Conservation (phyloP, 2,797 vertebrate species). For the Clamator glandarius region DNA sequence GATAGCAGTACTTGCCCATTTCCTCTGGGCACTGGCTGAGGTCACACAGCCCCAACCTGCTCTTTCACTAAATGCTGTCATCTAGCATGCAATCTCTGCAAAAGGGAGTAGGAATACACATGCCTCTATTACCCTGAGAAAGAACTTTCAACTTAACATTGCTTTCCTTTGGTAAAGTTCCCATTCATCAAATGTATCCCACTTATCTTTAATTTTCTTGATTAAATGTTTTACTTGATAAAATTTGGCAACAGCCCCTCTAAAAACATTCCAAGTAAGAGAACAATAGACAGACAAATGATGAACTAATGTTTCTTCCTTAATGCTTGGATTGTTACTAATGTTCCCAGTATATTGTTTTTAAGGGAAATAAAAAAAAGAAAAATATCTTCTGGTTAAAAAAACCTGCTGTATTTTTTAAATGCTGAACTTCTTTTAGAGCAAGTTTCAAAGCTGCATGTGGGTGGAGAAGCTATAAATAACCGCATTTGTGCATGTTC, state of each 20-base stretch:
- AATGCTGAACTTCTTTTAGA: conserved; percentile 24
- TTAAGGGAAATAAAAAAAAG: neutral
- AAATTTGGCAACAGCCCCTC: conserved; percentile 46
- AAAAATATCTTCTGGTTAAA: neutral
- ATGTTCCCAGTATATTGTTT: conserved; percentile 43
- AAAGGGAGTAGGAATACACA: neutral
- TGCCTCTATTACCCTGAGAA: neutral
- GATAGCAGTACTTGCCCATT: neutral
- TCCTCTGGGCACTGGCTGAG: neutral
- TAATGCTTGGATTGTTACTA: conserved; percentile 7
- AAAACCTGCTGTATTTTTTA: neutral
- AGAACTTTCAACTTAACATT: neutral
- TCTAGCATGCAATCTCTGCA: neutral
- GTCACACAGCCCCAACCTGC: neutral
- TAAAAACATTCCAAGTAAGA: conserved; percentile 59
- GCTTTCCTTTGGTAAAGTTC: conserved; percentile 25
- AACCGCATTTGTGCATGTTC: conserved; percentile 47
- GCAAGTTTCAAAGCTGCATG: conserved; percentile 32
- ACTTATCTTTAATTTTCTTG: conserved; percentile 42
- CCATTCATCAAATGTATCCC: conserved; percentile 34
- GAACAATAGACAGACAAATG: conserved; percentile 59
- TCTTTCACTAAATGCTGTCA: neutral
- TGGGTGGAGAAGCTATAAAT: conserved; percentile 64
- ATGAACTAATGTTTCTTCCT: conserved; percentile 58
- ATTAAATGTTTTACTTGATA: conserved; percentile 51